Evolutionary conservation across 2,797 vertebrate species (phyloP).

Genomic region (Argyrosomus regius): DNA sequence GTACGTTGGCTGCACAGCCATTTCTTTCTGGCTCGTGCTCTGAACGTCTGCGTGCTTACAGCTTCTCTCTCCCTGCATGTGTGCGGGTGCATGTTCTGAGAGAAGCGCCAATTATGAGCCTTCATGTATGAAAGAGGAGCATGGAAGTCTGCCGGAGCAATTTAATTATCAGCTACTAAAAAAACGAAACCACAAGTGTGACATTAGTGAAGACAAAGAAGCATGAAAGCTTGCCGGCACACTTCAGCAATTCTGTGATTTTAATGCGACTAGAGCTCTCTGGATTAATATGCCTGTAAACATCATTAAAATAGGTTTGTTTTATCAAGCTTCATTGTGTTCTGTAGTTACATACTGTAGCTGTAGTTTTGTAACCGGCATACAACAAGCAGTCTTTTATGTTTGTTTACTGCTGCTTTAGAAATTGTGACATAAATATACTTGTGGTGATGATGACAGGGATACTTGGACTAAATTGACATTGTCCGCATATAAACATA

Average conservation of each 20-base stretch:
- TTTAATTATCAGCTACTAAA: conserved; percentile 26
- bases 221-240: conserved; percentile 24
- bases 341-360: background rate
- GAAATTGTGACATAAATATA: background rate
- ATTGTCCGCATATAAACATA: background rate
- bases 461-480: conserved; percentile 4
- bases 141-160: conserved; percentile 9
- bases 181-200: conserved; percentile 10
- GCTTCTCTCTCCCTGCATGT: background rate
- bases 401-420: background rate
- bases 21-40: background rate
- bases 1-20: background rate
- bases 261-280: conserved; percentile 16
- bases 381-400: background rate
- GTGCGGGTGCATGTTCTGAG: background rate
- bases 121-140: conserved; percentile 25
- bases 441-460: background rate
- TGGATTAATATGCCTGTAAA: conserved; percentile 6
- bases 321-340: background rate
- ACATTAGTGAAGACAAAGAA: conserved; percentile 30
- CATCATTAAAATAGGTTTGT: background rate
- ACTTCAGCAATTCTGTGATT: conserved; percentile 5
- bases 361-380: background rate
- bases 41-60: background rate
- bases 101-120: conserved; percentile 18